Base-by-base conservation (phyloP, 2,797 vertebrate species). In the Ctenopoma multispine region DNA sequence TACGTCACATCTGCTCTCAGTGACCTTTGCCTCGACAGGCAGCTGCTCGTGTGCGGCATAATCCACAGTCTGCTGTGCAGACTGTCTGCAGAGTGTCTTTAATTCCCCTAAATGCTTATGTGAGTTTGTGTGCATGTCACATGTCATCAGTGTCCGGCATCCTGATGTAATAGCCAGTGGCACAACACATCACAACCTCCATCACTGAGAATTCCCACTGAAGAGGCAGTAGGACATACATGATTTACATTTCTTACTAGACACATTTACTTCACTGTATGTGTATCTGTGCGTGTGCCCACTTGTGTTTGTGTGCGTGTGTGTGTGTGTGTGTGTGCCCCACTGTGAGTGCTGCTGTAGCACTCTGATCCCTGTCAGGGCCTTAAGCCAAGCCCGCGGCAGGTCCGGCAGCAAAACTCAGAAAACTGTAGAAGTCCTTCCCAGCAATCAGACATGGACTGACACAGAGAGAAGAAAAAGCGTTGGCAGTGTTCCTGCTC, bases 351-450 rank as follows among this genome's bases (percentile, higher is more conserved):
- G 62, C 54, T 69, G 64, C 71, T 57, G 48, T 77, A 80, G 75
- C 82, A 89, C 82, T 82, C 73, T 87, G 81, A 83, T 88, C 84
- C 80, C 63, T 80, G 80, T 81, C 71, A 83, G 80, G 89, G 90
- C 92, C 86, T 71, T 55, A 34, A 89, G 92, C 89, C 89, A 92
- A 85, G 87, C 86, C 87, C 6, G 83, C 81, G 80, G 90, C 91
- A 87, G 83, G 88, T 90, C 91, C 88, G 4, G 84, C 86, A 90
- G 86, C 84, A 79, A 84, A 84, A 81, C 76, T 82, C 80, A 69
- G 69, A 72, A 77, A 87, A 79, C 73, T 85, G 72, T 57, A 80
- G 67, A 86, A 84, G 80, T 79, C 77, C 51, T 74, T 85, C 65
- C 80, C 67, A 75, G 76, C 63, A 61, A 79, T 75, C 73, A 70